Percentiles rank a stretch among this genome's conserved stretches.
Evolutionary conservation across 53 echinoderm and acorn worm genomes (phyloP).

Genomic region (Henricia sp.): DNA sequence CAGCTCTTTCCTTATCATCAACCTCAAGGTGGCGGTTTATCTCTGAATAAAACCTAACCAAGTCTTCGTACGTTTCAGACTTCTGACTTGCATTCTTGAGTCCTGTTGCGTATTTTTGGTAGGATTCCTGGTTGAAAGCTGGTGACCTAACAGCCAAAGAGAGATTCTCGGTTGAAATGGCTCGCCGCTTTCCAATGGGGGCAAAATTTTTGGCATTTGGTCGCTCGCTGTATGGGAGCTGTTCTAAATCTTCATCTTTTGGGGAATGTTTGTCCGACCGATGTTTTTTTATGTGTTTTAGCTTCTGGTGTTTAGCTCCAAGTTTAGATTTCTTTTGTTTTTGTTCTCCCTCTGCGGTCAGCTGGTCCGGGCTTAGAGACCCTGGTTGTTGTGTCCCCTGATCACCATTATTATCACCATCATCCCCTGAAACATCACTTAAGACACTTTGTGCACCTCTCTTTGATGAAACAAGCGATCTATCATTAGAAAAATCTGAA

Average conservation of each 20-base stretch:
- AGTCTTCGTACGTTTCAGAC: conserved; percentile 68
- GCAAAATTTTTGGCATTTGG: conserved; percentile 66
- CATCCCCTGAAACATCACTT: conserved; percentile 16
- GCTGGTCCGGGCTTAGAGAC: conserved; percentile 56
- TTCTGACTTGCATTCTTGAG: conserved; percentile 69
- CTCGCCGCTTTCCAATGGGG: conserved; percentile 58
- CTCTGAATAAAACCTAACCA: conserved; percentile 74
- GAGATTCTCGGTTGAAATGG: conserved; percentile 53
- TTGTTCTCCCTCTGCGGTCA: conserved; percentile 45
- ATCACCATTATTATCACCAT: conserved; percentile 13
- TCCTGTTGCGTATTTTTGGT: conserved; percentile 70
- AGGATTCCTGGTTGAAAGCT: conserved; percentile 73
- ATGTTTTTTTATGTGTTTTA: conserved; percentile 51
- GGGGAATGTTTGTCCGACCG: conserved; percentile 57
- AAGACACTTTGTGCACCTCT: conserved; percentile 36
- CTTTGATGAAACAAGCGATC: background rate
- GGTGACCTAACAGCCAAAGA: conserved; percentile 72
- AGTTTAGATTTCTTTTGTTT: conserved; percentile 41
- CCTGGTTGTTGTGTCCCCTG: conserved; percentile 12
- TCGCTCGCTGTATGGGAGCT: conserved; percentile 64
- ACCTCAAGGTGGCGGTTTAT: conserved; percentile 61
- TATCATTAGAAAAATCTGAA: background rate
- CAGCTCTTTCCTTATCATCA: conserved; percentile 44
- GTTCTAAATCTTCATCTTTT: conserved; percentile 42
- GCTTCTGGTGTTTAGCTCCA: conserved; percentile 54